phyloP scores from a whole-genome alignment of 2,888 invertebrate species.

The Tenthredo mesomela region DNA sequence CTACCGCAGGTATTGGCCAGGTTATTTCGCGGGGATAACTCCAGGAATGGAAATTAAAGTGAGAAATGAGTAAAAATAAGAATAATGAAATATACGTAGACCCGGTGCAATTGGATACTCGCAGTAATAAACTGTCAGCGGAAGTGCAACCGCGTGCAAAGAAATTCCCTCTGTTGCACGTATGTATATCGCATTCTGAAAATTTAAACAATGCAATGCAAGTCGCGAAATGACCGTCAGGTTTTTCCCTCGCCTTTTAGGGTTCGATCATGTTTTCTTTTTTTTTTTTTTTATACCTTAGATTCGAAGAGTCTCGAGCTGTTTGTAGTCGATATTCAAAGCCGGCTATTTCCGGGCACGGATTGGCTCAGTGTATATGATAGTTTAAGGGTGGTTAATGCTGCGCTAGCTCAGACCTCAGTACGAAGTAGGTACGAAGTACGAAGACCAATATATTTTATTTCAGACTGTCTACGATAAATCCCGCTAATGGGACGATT shows the following conservation, averaged over 20 bases:
- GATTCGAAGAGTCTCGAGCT: not conserved
- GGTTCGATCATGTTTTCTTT: not conserved
- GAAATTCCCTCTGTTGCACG: not conserved
- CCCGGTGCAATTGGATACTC: constrained; percentile 1
- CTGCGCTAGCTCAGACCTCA: not conserved
- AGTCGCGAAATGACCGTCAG: not conserved
- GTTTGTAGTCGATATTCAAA: not conserved
- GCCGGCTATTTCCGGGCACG: not conserved
- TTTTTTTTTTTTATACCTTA: not conserved
- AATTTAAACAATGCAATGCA: not conserved
- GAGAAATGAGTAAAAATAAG: not conserved
- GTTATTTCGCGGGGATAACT: constrained; percentile 10
- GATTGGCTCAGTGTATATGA: not conserved
- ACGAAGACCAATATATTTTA: constrained; percentile 63
- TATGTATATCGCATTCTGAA: not conserved
- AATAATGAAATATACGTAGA: not conserved
- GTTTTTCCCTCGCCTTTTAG: no score
- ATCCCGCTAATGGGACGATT: constrained; percentile 72
- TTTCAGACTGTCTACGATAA: constrained; percentile 66
- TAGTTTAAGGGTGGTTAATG: constrained; percentile 5
- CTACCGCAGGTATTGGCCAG: not conserved
- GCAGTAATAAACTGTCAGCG: constrained; percentile 25
- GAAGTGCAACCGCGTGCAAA: not conserved
- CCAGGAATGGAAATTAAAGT: not conserved
- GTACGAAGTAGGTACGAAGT: not conserved